A percentile compares a stretch with the other conserved stretches of the same genome.
These are phyloP conservation scores for Saguinus midas DNA, from an alignment of 2,113 vertebrate genomes.

Conservation along the genomic window DNA sequence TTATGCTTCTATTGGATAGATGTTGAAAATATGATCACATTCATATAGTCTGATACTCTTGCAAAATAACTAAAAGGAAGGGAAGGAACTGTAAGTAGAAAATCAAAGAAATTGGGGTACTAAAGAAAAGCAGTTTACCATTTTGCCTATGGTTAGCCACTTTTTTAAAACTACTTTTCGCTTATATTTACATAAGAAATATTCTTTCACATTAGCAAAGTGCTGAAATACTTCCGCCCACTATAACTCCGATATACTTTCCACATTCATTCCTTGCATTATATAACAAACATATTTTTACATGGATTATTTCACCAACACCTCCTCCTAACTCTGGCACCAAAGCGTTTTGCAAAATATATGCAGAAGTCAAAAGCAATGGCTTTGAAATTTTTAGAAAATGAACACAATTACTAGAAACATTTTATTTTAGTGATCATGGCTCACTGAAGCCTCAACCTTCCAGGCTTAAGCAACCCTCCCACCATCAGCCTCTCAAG, in stretches of 20 bases:
- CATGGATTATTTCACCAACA: not conserved
- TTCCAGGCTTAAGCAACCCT: no score
- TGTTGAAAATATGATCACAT: not conserved
- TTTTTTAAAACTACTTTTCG: not conserved
- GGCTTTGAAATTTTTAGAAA: conserved; percentile 3
- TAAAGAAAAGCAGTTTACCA: not conserved
- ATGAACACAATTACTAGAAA: not conserved
- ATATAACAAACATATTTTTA: conserved; percentile 20
- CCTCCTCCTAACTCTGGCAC: not conserved
- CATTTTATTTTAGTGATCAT: not conserved
- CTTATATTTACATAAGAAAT: conserved; percentile 29
- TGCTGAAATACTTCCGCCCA: conserved; percentile 23
- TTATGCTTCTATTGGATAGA: not conserved
- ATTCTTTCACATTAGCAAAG: not conserved
- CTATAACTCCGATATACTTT: not conserved
- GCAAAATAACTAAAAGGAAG: conserved; percentile 13
- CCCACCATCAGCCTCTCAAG: no score
- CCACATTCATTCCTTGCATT: not conserved
- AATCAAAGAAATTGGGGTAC: not conserved
- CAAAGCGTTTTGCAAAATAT: not conserved
- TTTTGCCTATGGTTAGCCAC: not conserved
- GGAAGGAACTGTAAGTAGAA: not conserved
- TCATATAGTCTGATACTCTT: not conserved
- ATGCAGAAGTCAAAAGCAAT: not conserved
- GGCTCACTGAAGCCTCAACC: no score